phyloP scores from a whole-genome alignment of 2,888 invertebrate species.

The Scaptodrosophila latifasciaeformis region DNA sequence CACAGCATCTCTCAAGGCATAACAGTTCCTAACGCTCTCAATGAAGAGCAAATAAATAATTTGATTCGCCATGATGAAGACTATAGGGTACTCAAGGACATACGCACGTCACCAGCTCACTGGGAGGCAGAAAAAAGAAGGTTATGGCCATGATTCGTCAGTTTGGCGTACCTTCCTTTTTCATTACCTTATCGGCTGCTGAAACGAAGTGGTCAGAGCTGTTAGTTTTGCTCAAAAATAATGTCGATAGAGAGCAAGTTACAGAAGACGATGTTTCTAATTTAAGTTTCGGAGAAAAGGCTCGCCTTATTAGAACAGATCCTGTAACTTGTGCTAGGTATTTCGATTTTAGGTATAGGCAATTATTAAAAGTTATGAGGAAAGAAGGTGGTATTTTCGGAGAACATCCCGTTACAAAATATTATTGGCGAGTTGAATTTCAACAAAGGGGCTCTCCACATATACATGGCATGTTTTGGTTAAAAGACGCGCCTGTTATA shows the following conservation, averaged over 20 bases:
- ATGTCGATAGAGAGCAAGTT: conserved; percentile 1
- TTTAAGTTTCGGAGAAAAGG: neutral
- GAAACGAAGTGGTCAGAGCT: conserved; percentile 8
- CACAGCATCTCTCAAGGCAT: neutral
- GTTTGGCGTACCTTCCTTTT: conserved; percentile 20
- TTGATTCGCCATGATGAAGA: conserved; percentile 4
- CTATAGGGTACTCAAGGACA: conserved; percentile 4
- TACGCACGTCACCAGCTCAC: no score
- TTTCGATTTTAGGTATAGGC: conserved; percentile 1
- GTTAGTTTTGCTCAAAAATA: neutral
- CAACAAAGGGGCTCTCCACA: no score
- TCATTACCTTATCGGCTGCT: conserved; percentile 16
- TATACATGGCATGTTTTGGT: no score
- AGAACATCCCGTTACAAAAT: neutral
- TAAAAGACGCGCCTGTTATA: neutral
- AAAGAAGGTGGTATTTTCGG: conserved; percentile 2
- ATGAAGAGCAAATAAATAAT: neutral
- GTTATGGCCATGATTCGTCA: conserved; percentile 24
- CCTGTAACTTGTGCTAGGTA: no score
- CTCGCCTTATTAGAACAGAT: no score
- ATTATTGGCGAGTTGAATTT: no score
- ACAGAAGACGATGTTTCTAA: neutral
- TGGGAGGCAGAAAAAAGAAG: conserved; percentile 25
- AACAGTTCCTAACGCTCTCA: neutral
- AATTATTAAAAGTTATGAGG: conserved; percentile 1